These are phyloP conservation scores for Drosophila differens DNA, from an alignment of 2,888 invertebrate genomes.

Conservation along the genomic window DNA sequence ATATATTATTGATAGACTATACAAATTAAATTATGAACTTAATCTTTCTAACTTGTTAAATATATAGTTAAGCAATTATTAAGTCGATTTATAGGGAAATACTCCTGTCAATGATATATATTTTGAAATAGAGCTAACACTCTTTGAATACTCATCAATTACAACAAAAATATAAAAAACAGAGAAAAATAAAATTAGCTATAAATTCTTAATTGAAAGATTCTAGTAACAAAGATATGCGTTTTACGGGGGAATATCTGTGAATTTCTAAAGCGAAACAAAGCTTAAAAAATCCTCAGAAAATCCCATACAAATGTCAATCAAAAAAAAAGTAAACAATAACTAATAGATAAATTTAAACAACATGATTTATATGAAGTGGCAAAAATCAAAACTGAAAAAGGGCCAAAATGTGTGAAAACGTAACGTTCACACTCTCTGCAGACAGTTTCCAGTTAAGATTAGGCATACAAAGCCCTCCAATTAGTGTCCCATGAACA, in stretches of 20 bases:
- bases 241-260: not conserved
- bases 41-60: not conserved
- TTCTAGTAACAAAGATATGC: not conserved
- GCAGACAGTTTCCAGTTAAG: constrained; percentile 61
- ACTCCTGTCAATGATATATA: not conserved
- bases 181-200: not conserved
- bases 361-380: constrained; percentile 47
- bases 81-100: not conserved
- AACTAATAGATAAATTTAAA: not conserved
- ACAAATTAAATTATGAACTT: not conserved
- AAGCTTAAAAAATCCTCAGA: constrained; percentile 14
- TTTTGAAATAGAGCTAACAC: not conserved
- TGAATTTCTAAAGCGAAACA: constrained; percentile 5
- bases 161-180: not conserved
- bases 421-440: constrained; percentile 15
- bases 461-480: constrained; percentile 65
- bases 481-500: constrained; percentile 65
- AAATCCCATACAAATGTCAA: constrained; percentile 2
- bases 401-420: constrained; percentile 58
- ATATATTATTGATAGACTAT: not conserved
- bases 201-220: not conserved
- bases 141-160: not conserved
- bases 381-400: constrained; percentile 5
- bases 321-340: not conserved
- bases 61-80: not conserved